These are phyloP conservation scores for Alectura lathami DNA, from an alignment of 2,113 vertebrate species.

Conservation along the genomic window DNA sequence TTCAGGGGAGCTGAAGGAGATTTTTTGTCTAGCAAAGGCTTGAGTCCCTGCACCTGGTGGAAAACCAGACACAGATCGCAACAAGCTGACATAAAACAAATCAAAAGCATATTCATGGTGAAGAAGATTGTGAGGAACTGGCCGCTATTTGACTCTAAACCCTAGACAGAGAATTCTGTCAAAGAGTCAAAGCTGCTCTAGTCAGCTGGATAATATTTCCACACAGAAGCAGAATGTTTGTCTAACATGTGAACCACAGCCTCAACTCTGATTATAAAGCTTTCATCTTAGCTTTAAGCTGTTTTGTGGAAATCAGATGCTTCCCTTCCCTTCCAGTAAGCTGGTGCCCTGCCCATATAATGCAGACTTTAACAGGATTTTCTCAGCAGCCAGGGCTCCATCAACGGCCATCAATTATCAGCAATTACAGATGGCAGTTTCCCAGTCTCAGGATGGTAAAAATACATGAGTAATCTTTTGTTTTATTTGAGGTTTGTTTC, in stretches of 20 bases:
- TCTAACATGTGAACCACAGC: not conserved
- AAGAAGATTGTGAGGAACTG: not conserved
- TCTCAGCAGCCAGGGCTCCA: not conserved
- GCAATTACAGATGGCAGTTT: not conserved
- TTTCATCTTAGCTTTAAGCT: not conserved
- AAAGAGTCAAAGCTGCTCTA: not conserved
- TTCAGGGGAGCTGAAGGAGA: not conserved
- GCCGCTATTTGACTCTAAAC: not conserved
- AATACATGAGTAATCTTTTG: not conserved
- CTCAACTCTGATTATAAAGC: not conserved
- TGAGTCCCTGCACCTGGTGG: not conserved
- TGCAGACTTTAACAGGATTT: not conserved
- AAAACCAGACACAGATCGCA: not conserved
- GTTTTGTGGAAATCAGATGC: not conserved
- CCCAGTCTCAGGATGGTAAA: not conserved
- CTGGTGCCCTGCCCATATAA: not conserved
- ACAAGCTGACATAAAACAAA: not conserved
- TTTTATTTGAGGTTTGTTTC: not conserved
- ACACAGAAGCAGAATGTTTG: not conserved
- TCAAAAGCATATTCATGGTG: not conserved
- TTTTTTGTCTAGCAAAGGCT: not conserved
- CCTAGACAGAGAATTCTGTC: not conserved
- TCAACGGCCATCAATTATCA: not conserved
- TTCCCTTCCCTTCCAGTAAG: not conserved
- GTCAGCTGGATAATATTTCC: not conserved